Conservation (phyloP, 2,113 vertebrate species). For the Phoxinus phoxinus region DNA sequence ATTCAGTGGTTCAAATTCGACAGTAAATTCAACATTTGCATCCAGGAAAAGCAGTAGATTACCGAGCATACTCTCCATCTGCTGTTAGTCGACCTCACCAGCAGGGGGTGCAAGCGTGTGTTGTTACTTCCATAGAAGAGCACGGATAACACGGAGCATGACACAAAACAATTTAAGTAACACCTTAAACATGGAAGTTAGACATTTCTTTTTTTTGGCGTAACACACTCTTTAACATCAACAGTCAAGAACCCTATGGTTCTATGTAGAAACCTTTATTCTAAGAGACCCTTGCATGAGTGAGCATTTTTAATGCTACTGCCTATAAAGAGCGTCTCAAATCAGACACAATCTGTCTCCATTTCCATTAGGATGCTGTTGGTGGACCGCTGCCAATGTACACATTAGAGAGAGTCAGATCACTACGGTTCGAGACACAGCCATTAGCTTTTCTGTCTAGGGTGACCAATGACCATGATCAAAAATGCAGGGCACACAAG, state of each 20-base stretch:
- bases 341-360: slow-evolving; percentile 6
- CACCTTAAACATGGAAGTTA: no score
- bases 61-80: no score
- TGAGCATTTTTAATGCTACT: background rate
- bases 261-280: no score
- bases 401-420: slow-evolving; percentile 10
- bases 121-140: no score
- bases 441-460: background rate
- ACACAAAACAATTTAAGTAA: background rate
- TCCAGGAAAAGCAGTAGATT: no score
- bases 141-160: background rate
- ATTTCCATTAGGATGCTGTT: slow-evolving; percentile 32
- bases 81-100: no score
- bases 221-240: no score
- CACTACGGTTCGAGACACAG: background rate
- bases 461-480: background rate
- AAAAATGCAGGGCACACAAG: background rate
- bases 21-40: no score
- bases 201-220: no score
- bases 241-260: no score
- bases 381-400: slow-evolving; percentile 1
- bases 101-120: no score
- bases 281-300: background rate
- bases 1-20: no score
- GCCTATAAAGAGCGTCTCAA: slow-evolving; percentile 19